Conservation (phyloP, 2,113 vertebrate species). For the Corvus hawaiiensis region DNA sequence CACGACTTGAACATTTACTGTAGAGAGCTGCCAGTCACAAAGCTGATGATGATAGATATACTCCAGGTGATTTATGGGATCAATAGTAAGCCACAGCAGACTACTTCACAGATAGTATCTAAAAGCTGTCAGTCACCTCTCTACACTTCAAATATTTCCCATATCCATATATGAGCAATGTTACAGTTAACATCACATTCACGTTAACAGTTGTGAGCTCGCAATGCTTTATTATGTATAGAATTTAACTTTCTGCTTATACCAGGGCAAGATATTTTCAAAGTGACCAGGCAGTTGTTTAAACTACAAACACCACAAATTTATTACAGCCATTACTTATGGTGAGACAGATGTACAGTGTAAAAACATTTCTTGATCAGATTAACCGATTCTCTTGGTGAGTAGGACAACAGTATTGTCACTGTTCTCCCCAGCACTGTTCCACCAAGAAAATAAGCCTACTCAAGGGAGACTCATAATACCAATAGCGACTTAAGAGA, state of each 20-base stretch:
- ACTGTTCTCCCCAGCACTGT: background rate
- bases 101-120: background rate
- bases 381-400: background rate
- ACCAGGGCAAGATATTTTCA: background rate
- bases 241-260: background rate
- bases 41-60: background rate
- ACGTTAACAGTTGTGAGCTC: background rate
- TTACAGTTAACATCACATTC: background rate
- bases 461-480: background rate
- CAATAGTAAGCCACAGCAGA: background rate
- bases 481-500: background rate
- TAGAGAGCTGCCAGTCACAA: background rate
- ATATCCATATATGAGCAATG: background rate
- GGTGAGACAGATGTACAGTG: background rate
- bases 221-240: fast-evolving
- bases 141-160: background rate
- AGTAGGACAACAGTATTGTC: background rate
- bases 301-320: background rate
- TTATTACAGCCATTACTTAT: background rate
- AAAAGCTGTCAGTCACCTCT: background rate
- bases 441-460: background rate
- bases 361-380: background rate
- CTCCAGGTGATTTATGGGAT: background rate
- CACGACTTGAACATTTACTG: background rate
- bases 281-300: background rate